Evolutionary conservation across 2,797 vertebrate species (phyloP).

Genomic region (Hylomyscus alleni): DNA sequence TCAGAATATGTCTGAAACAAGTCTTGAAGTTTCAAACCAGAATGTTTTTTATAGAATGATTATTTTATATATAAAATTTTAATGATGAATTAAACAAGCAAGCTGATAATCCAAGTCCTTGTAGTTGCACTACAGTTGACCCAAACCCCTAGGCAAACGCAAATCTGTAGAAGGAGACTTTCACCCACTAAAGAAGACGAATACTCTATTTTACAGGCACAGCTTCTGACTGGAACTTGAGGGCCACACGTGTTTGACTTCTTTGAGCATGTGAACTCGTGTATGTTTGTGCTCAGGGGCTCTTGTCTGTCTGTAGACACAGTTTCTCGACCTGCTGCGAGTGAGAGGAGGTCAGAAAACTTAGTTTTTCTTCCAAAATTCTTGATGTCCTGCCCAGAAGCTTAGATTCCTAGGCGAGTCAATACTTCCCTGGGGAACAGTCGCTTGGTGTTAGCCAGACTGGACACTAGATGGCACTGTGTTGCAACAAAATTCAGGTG

Average conservation of each 20-base stretch:
- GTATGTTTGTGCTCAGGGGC: neutral
- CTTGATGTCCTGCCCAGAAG: neutral
- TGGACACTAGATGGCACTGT: slow-evolving; percentile 87
- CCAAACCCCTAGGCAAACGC: neutral
- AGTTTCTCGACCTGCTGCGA: too few species aligned
- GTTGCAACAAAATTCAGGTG: slow-evolving; percentile 73
- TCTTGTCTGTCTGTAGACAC: neutral
- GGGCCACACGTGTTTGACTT: accelerated
- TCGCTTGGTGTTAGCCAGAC: neutral
- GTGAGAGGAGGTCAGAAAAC: too few species aligned
- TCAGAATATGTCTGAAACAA: neutral
- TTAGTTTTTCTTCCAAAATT: neutral
- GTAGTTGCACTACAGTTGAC: neutral
- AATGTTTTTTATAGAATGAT: neutral
- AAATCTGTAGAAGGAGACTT: neutral
- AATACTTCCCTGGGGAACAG: neutral
- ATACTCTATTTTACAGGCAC: neutral
- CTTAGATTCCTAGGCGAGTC: accelerated
- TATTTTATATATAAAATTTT: neutral
- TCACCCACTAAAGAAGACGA: neutral
- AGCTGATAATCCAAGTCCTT: neutral
- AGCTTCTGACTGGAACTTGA: neutral
- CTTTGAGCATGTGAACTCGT: neutral
- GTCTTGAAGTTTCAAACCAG: neutral
- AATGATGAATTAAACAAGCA: neutral